Evolutionary conservation across 1,140 invertebrate species (phyloP).

Genomic region (Psilanteris sp.): DNA sequence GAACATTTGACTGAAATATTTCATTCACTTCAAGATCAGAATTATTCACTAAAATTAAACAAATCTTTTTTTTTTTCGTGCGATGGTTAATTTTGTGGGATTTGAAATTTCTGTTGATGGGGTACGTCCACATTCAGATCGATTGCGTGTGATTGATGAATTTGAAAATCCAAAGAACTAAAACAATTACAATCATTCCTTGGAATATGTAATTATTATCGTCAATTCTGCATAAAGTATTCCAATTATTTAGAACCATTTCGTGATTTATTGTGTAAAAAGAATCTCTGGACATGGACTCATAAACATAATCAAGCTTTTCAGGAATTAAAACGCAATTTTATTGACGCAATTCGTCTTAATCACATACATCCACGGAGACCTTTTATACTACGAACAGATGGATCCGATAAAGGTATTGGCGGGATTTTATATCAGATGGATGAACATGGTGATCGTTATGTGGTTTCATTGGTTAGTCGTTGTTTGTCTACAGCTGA

Average conservation of each 20-base stretch:
- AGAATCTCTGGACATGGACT: neutral
- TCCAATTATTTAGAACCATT: neutral
- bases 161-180: slow-evolving; percentile 30
- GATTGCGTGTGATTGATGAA: neutral
- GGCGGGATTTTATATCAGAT: neutral
- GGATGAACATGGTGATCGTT: neutral
- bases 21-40: neutral
- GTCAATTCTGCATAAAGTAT: slow-evolving; percentile 29
- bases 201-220: slow-evolving; percentile 45
- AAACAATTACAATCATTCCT: slow-evolving; percentile 39
- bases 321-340: neutral
- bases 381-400: neutral
- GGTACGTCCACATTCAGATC: neutral
- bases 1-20: neutral
- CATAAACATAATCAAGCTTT: neutral
- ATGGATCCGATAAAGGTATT: neutral
- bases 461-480: neutral
- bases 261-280: neutral
- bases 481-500: neutral
- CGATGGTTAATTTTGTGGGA: neutral
- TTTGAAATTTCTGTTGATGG: slow-evolving; percentile 4
- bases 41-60: neutral
- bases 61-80: neutral
- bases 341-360: neutral
- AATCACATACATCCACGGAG: neutral